Conservation (phyloP, 2,113 vertebrate genomes). For the Labeo rohita region DNA sequence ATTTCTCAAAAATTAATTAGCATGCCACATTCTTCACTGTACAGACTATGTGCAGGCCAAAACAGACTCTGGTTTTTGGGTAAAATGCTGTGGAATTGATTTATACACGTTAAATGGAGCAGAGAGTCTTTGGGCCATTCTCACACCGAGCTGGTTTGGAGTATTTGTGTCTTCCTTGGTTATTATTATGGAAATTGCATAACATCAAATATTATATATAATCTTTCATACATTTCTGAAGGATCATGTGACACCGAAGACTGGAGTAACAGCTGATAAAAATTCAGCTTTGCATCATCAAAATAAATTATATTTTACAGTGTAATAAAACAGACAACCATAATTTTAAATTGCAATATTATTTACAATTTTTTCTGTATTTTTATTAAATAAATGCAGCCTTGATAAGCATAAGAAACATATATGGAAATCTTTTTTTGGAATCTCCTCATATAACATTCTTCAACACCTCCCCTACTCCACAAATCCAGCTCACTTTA, state of each 20-base stretch:
- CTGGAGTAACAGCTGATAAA: background rate
- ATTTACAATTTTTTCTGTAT: too few relatives aligned
- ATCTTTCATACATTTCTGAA: background rate
- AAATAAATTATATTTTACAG: background rate
- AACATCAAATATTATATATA: too few relatives aligned
- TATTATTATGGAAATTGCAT: too few relatives aligned
- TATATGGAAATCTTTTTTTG: too few relatives aligned
- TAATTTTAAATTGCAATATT: too few relatives aligned
- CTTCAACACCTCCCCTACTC: too few relatives aligned
- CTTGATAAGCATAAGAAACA: too few relatives aligned
- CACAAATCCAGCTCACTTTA: background rate
- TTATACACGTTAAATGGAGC: background rate
- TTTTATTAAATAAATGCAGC: too few relatives aligned
- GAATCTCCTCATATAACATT: too few relatives aligned
- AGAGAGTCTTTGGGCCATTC: background rate
- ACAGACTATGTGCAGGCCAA: background rate
- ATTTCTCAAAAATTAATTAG: conserved; percentile 33
- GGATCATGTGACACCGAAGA: background rate
- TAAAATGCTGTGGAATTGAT: background rate
- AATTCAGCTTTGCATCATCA: background rate
- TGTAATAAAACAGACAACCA: too few relatives aligned
- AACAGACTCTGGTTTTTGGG: background rate
- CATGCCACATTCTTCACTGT: background rate
- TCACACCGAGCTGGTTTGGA: background rate
- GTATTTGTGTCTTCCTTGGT: background rate